These are phyloP conservation scores for Antrozous pallidus DNA, from an alignment of 2,797 vertebrate species.

Conservation along the genomic window DNA sequence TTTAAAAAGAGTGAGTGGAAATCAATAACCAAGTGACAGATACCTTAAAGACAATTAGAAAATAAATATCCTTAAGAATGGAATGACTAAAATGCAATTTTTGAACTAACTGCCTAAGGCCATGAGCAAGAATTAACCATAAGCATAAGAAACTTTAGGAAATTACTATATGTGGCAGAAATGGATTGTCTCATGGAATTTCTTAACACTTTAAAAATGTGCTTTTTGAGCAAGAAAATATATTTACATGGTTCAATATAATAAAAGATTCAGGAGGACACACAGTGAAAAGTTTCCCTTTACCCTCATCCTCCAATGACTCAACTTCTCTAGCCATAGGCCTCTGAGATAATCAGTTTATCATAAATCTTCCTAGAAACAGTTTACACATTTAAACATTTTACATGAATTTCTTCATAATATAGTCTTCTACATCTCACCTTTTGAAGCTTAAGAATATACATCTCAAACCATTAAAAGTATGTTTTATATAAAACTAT, in stretches of 20 bases:
- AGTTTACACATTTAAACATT: neutral
- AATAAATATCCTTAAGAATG: neutral
- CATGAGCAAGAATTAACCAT: neutral
- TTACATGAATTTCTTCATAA: neutral
- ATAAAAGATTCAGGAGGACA: neutral
- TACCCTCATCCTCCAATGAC: neutral
- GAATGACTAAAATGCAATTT: slow-evolving; percentile 3
- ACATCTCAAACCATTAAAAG: neutral
- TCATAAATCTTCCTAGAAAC: neutral
- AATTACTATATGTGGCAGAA: neutral
- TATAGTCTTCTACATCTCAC: neutral
- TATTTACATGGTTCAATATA: neutral
- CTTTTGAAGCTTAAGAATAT: neutral
- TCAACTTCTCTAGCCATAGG: neutral
- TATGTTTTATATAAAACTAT: neutral
- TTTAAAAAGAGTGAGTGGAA: slow-evolving; percentile 1
- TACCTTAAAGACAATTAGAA: slow-evolving; percentile 22
- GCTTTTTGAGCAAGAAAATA: neutral
- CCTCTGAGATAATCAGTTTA: neutral
- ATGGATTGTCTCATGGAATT: slow-evolving; percentile 2
- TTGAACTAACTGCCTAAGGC: neutral
- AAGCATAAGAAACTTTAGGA: neutral
- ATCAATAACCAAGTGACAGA: neutral
- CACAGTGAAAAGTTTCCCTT: neutral
- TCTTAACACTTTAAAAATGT: neutral